A percentile compares a stretch with the other conserved stretches of the same genome.
Conservation (phyloP, 2,113 vertebrate genomes). For the Octodon degus region DNA sequence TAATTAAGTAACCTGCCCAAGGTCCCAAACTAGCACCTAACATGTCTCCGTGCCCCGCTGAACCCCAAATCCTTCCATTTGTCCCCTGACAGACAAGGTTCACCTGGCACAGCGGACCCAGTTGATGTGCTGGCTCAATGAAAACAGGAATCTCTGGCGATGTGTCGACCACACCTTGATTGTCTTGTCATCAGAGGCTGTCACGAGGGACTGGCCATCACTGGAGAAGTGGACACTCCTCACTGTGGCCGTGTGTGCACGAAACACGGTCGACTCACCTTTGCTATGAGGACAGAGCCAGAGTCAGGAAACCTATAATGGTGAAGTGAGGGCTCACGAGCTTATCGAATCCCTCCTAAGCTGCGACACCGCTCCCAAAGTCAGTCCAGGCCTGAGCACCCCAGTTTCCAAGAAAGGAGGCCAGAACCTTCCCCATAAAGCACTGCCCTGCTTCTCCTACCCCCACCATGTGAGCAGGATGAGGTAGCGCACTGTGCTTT, state of each 20-base stretch:
- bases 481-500: neutral
- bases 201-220: slow-evolving; percentile 95
- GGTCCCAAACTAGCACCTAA: neutral
- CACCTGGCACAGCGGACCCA: slow-evolving; percentile 99
- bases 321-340: neutral
- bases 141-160: slow-evolving; percentile 97
- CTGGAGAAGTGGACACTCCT: slow-evolving; percentile 94
- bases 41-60: neutral
- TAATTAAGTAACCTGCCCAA: neutral
- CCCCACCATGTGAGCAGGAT: neutral
- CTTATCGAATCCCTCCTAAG: neutral
- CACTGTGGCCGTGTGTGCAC: slow-evolving; percentile 94
- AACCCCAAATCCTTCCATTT: neutral
- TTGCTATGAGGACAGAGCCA: slow-evolving; percentile 87
- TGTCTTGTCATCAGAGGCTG: slow-evolving; percentile 97
- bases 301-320: neutral
- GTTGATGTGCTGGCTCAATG: slow-evolving; percentile 96
- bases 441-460: neutral
- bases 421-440: neutral
- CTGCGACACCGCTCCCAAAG: neutral
- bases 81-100: neutral
- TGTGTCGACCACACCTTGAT: slow-evolving; percentile 97
- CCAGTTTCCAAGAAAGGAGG: neutral
- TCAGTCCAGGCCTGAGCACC: neutral
- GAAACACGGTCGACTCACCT: slow-evolving; percentile 94